phyloP scores from a whole-genome alignment of 2,113 vertebrate species.

The Uria aalge region DNA sequence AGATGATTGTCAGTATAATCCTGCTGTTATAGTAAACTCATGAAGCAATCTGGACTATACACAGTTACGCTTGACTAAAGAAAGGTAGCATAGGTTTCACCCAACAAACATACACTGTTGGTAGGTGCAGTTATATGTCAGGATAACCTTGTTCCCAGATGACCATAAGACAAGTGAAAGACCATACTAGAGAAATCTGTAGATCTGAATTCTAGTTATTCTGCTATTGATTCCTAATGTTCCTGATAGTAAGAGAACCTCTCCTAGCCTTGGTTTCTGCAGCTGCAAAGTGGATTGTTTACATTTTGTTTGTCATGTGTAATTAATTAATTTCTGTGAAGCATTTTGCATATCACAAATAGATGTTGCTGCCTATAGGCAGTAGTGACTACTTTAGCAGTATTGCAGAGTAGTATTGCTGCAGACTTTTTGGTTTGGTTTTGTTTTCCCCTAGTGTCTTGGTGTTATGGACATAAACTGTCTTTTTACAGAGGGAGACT shows the following conservation, averaged over 20 bases:
- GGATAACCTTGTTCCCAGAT: not conserved
- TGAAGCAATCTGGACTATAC: not conserved
- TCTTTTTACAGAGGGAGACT: not conserved
- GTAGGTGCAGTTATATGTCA: not conserved
- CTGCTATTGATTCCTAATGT: not conserved
- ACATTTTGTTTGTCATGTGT: not conserved
- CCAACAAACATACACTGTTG: not conserved
- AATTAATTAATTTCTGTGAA: not conserved
- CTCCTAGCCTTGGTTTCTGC: not conserved
- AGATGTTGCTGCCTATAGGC: not conserved
- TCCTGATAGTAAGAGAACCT: not conserved
- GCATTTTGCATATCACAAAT: not conserved
- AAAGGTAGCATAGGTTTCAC: not conserved
- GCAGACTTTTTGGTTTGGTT: not conserved
- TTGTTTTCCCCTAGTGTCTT: not conserved
- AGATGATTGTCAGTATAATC: not conserved
- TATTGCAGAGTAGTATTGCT: not conserved
- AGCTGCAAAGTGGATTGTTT: not conserved
- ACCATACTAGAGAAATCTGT: not conserved
- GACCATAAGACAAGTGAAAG: not conserved
- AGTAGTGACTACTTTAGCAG: not conserved
- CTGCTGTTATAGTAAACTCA: not conserved
- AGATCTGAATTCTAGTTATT: not conserved
- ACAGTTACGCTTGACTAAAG: not conserved
- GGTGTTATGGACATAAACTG: not conserved